These are phyloP conservation scores for Myotis pilosus DNA, from an alignment of 2,797 vertebrate species.

Conservation along the genomic window DNA sequence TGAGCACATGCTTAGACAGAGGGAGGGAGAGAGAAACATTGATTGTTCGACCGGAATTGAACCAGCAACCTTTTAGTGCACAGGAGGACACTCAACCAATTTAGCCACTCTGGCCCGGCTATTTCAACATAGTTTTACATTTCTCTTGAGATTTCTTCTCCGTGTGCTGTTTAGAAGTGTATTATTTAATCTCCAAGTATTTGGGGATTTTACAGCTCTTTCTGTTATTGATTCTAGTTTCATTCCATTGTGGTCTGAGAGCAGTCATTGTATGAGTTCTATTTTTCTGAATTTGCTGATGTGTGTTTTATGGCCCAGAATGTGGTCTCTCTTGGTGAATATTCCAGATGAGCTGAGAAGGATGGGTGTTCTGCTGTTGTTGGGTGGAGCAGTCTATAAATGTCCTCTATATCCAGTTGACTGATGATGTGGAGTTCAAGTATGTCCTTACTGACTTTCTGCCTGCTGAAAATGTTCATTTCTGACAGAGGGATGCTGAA, in stretches of 20 bases:
- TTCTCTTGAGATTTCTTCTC: background rate
- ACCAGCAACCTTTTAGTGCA: background rate
- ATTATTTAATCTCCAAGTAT: background rate
- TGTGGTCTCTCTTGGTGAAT: background rate
- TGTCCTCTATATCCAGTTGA: background rate
- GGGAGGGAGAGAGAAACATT: background rate
- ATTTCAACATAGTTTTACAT: background rate
- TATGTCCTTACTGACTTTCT: background rate
- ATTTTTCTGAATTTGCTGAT: background rate
- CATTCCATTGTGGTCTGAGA: background rate
- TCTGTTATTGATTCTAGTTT: background rate
- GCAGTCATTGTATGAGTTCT: background rate
- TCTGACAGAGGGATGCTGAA: background rate
- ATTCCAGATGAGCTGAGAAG: background rate
- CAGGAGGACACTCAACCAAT: background rate
- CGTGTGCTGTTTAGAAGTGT: background rate
- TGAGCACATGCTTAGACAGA: background rate
- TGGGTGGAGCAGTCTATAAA: background rate
- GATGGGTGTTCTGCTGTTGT: background rate
- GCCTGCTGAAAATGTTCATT: background rate
- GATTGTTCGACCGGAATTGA: background rate
- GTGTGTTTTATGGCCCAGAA: background rate
- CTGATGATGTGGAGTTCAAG: background rate
- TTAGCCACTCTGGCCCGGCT: background rate
- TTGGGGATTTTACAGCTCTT: background rate